Percentiles rank a stretch among this genome's conserved stretches.
phyloP scores from a whole-genome alignment of 2,113 vertebrate genomes.

The Pedionomus torquatus region DNA sequence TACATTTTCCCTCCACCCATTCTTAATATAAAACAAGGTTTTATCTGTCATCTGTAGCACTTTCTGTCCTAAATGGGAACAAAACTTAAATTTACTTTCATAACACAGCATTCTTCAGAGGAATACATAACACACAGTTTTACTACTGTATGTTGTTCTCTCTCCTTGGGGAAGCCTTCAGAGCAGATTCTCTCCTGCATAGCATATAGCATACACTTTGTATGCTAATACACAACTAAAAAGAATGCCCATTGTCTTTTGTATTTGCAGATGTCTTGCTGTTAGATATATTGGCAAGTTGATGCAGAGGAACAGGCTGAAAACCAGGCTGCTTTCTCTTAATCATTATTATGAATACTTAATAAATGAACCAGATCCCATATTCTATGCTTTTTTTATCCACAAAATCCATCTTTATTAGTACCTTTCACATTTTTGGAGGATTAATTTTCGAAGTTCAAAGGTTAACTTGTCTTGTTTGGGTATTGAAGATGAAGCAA shows the following conservation, averaged over 20 bases:
- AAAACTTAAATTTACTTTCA: not conserved
- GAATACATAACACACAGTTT: not conserved
- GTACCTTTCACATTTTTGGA: not conserved
- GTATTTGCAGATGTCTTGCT: not conserved
- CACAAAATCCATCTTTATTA: conserved; percentile 39
- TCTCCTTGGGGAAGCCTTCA: not conserved
- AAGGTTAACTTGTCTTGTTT: conserved; percentile 40
- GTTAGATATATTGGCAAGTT: not conserved
- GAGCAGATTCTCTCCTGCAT: not conserved
- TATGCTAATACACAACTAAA: not conserved
- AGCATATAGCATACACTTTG: too few species aligned
- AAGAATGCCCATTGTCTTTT: not conserved
- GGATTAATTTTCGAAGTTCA: conserved; percentile 47
- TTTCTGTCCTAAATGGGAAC: not conserved
- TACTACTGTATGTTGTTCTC: not conserved
- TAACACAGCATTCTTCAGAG: not conserved
- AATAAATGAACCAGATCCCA: conserved; percentile 18
- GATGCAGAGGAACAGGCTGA: not conserved
- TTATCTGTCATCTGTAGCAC: not conserved
- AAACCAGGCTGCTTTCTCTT: not conserved
- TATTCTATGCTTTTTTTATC: conserved; percentile 13
- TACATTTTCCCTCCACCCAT: not conserved
- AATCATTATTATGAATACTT: conserved; percentile 23
- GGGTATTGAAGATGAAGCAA: conserved; percentile 16
- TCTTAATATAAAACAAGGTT: not conserved